Evolutionary conservation across 2,888 invertebrate genomes (phyloP).

Genomic region (Pyrochroa serraticornis): DNA sequence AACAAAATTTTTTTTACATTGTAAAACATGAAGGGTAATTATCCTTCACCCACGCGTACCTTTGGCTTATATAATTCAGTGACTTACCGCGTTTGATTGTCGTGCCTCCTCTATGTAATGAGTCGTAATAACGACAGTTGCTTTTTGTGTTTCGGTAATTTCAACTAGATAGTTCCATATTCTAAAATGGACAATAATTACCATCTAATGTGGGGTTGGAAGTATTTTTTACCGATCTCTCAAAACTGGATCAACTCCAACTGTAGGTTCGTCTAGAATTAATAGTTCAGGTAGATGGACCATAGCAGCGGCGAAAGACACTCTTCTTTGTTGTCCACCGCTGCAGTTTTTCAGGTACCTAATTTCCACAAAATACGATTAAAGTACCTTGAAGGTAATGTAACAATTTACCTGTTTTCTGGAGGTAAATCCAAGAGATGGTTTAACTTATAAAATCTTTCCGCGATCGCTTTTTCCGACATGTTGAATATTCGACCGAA

Average conservation of each 20-base stretch:
- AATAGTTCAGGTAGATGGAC: slow-evolving; percentile 83
- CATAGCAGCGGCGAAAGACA: slow-evolving; percentile 82
- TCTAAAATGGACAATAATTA: slow-evolving; percentile 59
- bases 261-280: slow-evolving; percentile 87
- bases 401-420: slow-evolving; percentile 58
- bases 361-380: neutral
- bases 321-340: slow-evolving; percentile 85
- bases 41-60: no score
- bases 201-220: slow-evolving; percentile 3
- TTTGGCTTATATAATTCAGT: no score
- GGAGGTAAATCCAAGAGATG: slow-evolving; percentile 79
- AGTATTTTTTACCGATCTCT: slow-evolving; percentile 69
- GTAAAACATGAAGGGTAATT: no score
- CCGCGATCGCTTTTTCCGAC: slow-evolving; percentile 66
- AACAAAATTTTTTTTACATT: no score
- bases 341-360: slow-evolving; percentile 63
- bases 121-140: slow-evolving; percentile 89
- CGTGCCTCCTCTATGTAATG: slow-evolving; percentile 94
- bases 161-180: slow-evolving; percentile 87
- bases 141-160: slow-evolving; percentile 70
- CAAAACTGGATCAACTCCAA: slow-evolving; percentile 84
- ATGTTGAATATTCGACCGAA: slow-evolving; percentile 88
- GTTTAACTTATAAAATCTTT: slow-evolving; percentile 71
- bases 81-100: slow-evolving; percentile 75
- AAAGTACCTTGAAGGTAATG: neutral